Evolutionary conservation across 2,888 invertebrate genomes (phyloP).

Genomic region (Bellardia bayeri): DNA sequence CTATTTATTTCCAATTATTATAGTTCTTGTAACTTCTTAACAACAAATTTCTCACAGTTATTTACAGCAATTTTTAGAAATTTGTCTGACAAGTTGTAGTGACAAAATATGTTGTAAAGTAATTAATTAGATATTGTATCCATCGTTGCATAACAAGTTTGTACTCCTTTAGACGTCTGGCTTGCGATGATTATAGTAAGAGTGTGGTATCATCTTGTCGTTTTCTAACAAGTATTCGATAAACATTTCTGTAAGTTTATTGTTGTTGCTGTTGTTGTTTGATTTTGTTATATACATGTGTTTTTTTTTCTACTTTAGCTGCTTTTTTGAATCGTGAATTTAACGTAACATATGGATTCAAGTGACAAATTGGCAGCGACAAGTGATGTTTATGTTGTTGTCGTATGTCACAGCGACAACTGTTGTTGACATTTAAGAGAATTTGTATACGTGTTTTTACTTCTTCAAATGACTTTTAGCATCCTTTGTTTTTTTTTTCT

Average conservation of each 20-base stretch:
- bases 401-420: slow-evolving; percentile 63
- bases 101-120: too few relatives aligned
- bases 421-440: slow-evolving; percentile 71
- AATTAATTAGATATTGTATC: too few relatives aligned
- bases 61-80: too few relatives aligned
- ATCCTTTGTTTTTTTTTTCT: background rate
- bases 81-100: too few relatives aligned
- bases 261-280: slow-evolving; percentile 27
- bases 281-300: background rate
- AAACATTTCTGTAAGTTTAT: slow-evolving; percentile 42
- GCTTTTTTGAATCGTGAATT: slow-evolving; percentile 55
- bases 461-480: background rate
- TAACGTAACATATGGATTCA: slow-evolving; percentile 65
- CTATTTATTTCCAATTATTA: too few relatives aligned
- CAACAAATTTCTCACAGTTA: too few relatives aligned
- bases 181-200: background rate
- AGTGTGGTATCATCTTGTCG: slow-evolving; percentile 31
- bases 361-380: slow-evolving; percentile 72
- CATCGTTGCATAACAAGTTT: background rate
- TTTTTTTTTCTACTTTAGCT: slow-evolving; percentile 2
- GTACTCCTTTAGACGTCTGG: background rate
- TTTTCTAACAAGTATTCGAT: slow-evolving; percentile 52
- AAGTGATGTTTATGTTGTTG: slow-evolving; percentile 71
- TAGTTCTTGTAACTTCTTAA: too few relatives aligned
- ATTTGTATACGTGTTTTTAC: slow-evolving; percentile 45